These are phyloP conservation scores for Spheniscus mendiculus DNA, from an alignment of 2,113 vertebrate genomes.

Conservation along the genomic window DNA sequence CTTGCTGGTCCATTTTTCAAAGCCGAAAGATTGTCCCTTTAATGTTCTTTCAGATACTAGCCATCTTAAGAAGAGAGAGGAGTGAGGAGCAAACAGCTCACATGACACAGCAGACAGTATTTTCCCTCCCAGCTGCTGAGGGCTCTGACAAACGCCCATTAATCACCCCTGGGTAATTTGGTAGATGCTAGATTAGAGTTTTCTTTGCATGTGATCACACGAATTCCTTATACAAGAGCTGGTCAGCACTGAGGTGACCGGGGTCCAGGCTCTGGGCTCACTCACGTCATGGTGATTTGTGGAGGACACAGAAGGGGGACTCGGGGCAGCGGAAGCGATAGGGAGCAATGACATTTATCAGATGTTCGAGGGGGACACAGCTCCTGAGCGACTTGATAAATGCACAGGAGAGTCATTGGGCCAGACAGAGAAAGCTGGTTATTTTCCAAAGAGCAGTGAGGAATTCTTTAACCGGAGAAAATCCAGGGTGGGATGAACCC, in stretches of 20 bases:
- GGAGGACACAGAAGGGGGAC: background rate
- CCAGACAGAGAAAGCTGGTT: background rate
- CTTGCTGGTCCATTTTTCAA: background rate
- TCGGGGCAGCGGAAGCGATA: accelerated
- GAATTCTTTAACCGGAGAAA: background rate
- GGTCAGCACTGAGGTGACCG: background rate
- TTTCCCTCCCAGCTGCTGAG: background rate
- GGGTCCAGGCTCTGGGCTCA: accelerated
- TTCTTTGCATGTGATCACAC: background rate
- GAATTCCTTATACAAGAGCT: background rate
- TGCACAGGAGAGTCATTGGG: background rate
- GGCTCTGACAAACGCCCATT: background rate
- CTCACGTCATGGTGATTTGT: accelerated
- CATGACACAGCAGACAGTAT: background rate
- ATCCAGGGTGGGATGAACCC: background rate
- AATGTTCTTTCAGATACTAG: background rate
- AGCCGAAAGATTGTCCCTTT: background rate
- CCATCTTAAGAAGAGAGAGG: background rate
- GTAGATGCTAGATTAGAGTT: background rate
- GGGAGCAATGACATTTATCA: background rate
- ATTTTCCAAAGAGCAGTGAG: accelerated
- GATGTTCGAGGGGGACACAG: background rate
- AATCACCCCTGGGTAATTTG: background rate
- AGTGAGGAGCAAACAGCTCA: background rate
- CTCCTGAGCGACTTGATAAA: background rate